Base-by-base conservation (phyloP, 2,888 invertebrate genomes). In the Megastigmus dorsalis region DNA sequence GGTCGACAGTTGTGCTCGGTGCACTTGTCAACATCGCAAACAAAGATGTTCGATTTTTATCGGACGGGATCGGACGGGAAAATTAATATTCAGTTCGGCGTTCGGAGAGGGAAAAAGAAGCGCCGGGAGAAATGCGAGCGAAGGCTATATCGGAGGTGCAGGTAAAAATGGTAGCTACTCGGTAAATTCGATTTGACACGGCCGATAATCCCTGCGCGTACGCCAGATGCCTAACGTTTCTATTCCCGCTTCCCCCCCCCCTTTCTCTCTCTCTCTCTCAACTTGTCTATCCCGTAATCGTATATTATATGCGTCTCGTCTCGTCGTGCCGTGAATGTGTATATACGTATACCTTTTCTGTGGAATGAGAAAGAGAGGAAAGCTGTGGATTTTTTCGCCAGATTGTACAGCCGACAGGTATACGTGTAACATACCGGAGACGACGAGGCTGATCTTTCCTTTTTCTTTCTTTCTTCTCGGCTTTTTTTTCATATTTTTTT, bases 141-240 rank as follows among this genome's bases (percentile, higher is more conserved):
- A n/a, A n/a, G n/a, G n/a, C n/a, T n/a, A n/a, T n/a, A n/a, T n/a
- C n/a, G n/a, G n/a, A n/a, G n/a, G n/a, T n/a, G n/a, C 33, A 60
- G 50, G 50, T 52, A 69, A 60, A 41, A 69, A 57, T 28, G 36
- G 74, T 74, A 74, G 74, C 74, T n/a, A n/a, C n/a, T 28, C 48
- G 38, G 63, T 57, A 68, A 74, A 74, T 74, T 74, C 68, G 74
- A 74, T 74, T 74, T 68, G 74, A 74, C 74, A 57, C 68, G 74
- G 68, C 55, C 59, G 74, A 74, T 74, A 74, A 68, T 67, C 74
- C 54, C 45, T 18, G n/a, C 65, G 41, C 59, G n/a, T n/a, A n/a
- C n/a, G 59, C 59, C 72, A 72, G 65, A 66, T 72, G 72, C 52
- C 62, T 74, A 74, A 74, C 74, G 74, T 74, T 68, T 74, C 74